Evolutionary conservation across 2,888 invertebrate species (phyloP), one percentile per base, ranked within the genome.

Genomic region (Diaprepes abbreviatus): DNA sequence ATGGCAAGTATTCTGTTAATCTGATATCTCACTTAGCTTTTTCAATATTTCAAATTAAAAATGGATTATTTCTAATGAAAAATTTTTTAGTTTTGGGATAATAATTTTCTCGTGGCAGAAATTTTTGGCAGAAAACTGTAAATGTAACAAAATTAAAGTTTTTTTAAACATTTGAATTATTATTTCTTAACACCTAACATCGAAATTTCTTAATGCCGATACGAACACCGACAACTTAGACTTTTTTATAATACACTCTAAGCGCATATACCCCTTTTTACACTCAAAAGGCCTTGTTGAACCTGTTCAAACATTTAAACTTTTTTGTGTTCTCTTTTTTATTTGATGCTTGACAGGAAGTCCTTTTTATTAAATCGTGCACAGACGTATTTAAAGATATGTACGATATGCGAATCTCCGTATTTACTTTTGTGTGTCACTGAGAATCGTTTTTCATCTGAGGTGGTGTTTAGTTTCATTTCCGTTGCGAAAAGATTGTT

Each of bases 261-360:
- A 5, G 19, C 9, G 10, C 9, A 36, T 3, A 17, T 54, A 50
- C 43, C 63, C 63, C 63, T 40, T 63, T 63, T 43, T 10, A 28
- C n/a, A 43, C 57, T 58, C 57, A 64, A 69, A 24, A 64, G 58
- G 21, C 54, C 43, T 38, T 54, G 63, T 43, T 63, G 64, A 64
- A 69, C 69, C 69, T 69, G 69, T 69, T 69, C 69, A 69, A 69
- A 69, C 69, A 69, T 64, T 64, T 58, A 59, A 69, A 58, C 52
- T 64, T 69, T 63, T 63, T 62, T 63, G 50, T 69, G 50, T 50
- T 38, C 69, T 43, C 40, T 69, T 59, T 60, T 69, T 69, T 58
- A 58, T 50, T 57, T 28, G 52, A 33, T 38, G 36, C 38, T 54
- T 31, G 63, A 63, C 69, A 69, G 69, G 69, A 69, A 69, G 69